A percentile compares a stretch with the other conserved stretches of the same genome.
Evolutionary conservation across 2,113 vertebrate genomes (phyloP).

Genomic region (Oryzias celebensis): DNA sequence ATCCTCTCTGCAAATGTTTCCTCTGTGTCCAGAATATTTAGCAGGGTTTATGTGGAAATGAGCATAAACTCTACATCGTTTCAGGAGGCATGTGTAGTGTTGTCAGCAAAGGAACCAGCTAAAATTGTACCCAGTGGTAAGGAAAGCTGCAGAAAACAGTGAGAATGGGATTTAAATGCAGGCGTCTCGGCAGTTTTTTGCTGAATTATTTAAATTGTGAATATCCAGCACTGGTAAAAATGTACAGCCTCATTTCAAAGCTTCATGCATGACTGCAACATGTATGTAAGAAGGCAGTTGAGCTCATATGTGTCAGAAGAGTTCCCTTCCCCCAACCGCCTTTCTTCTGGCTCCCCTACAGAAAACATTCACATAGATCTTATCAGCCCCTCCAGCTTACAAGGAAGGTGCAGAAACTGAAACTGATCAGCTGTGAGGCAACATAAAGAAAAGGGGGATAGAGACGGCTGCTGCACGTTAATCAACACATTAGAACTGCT

Average conservation of each 20-base stretch:
- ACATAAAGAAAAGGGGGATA: constrained; percentile 27
- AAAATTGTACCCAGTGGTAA: constrained; percentile 11
- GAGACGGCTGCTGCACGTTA: constrained; percentile 2
- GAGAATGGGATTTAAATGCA: constrained; percentile 33
- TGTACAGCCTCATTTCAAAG: neutral
- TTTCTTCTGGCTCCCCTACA: constrained; percentile 46
- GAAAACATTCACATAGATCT: constrained; percentile 57
- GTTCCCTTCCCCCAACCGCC: constrained; percentile 43
- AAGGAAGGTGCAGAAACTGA: constrained; percentile 43
- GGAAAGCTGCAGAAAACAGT: constrained; percentile 19
- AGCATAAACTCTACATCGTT: constrained; percentile 5
- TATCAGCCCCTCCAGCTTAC: constrained; percentile 45
- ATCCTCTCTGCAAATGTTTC: constrained; percentile 46
- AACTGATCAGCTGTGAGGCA: constrained; percentile 45
- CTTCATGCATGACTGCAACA: constrained; percentile 20
- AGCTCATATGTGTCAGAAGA: constrained; percentile 32
- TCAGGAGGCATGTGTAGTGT: neutral
- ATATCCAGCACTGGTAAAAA: constrained; percentile 34
- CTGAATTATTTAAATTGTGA: constrained; percentile 67
- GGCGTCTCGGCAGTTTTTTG: constrained; percentile 53
- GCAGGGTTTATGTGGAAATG: constrained; percentile 30
- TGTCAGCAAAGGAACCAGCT: constrained; percentile 3
- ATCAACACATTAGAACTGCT: constrained; percentile 16
- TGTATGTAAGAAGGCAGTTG: constrained; percentile 33
- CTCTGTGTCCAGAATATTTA: constrained; percentile 44